phyloP scores from a whole-genome alignment of 2,888 invertebrate species.

The Leuctra nigra region DNA sequence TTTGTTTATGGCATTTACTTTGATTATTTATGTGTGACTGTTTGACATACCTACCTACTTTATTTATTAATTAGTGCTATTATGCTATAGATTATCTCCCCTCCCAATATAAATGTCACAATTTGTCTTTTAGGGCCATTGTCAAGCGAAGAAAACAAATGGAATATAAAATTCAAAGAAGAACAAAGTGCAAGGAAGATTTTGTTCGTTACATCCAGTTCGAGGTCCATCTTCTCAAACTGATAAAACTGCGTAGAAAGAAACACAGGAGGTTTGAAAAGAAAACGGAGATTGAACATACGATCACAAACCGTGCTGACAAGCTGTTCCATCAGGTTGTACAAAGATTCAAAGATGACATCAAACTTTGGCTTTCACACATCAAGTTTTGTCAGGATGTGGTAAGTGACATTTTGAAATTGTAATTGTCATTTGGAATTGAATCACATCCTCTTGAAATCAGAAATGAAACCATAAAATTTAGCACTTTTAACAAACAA shows the following conservation, averaged over 20 bases:
- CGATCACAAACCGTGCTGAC: constrained; percentile 64
- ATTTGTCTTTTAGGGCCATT: constrained; percentile 49
- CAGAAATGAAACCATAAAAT: too few relatives aligned
- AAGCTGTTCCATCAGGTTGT: constrained; percentile 65
- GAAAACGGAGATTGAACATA: constrained; percentile 60
- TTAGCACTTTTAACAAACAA: too few relatives aligned
- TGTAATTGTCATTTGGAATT: too few relatives aligned
- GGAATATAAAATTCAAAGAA: constrained; percentile 65
- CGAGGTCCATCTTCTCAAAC: constrained; percentile 58
- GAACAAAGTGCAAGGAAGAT: constrained; percentile 61
- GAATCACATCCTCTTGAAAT: too few relatives aligned
- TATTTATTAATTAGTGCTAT: not conserved
- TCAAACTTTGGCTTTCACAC: constrained; percentile 68
- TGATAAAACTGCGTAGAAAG: constrained; percentile 55
- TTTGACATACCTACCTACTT: too few relatives aligned
- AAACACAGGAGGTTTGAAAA: constrained; percentile 42
- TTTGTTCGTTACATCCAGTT: constrained; percentile 64
- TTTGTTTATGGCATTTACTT: not conserved
- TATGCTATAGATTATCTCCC: not conserved
- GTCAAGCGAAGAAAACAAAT: constrained; percentile 61
- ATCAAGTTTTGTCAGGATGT: constrained; percentile 71
- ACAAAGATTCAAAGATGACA: constrained; percentile 61
- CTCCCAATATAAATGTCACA: not conserved
- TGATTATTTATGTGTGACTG: not conserved
- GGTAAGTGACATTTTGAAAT: constrained; percentile 44